Conservation (phyloP, 2,797 vertebrate species). For the Lepilemur ruficaudatus region DNA sequence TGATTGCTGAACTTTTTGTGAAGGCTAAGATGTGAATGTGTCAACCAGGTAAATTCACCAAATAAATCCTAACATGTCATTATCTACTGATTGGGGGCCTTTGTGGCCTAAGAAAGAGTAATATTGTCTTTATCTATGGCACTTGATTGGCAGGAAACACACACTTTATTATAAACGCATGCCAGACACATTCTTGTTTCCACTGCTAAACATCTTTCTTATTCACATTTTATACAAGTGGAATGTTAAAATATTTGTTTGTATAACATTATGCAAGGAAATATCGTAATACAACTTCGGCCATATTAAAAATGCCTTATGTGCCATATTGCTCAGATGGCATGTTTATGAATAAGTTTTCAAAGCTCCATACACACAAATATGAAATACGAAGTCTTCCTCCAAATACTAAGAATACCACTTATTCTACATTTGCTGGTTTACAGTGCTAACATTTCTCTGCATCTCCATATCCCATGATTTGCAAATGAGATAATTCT, state of each 20-base stretch:
- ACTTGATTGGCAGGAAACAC: conserved; percentile 46
- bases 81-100: conserved; percentile 19
- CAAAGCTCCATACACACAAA: conserved; percentile 74
- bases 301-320: conserved; percentile 73
- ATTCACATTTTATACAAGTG: conserved; percentile 52
- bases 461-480: conserved; percentile 66
- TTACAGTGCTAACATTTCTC: conserved; percentile 76
- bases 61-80: conserved; percentile 44
- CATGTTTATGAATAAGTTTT: conserved; percentile 73
- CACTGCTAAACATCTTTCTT: conserved; percentile 53
- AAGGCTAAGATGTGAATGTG: not conserved
- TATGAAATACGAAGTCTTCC: conserved; percentile 66
- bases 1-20: not conserved
- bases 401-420: conserved; percentile 67
- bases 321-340: conserved; percentile 65
- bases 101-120: conserved; percentile 54
- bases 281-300: conserved; percentile 60
- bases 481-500: conserved; percentile 82
- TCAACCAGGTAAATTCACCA: not conserved
- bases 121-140: conserved; percentile 31
- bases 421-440: conserved; percentile 66
- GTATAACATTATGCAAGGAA: conserved; percentile 58
- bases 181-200: conserved; percentile 56
- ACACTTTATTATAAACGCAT: conserved; percentile 53
- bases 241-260: conserved; percentile 78